These are phyloP conservation scores for Crematogaster levior DNA, from an alignment of 2,888 invertebrate genomes.

Conservation along the genomic window DNA sequence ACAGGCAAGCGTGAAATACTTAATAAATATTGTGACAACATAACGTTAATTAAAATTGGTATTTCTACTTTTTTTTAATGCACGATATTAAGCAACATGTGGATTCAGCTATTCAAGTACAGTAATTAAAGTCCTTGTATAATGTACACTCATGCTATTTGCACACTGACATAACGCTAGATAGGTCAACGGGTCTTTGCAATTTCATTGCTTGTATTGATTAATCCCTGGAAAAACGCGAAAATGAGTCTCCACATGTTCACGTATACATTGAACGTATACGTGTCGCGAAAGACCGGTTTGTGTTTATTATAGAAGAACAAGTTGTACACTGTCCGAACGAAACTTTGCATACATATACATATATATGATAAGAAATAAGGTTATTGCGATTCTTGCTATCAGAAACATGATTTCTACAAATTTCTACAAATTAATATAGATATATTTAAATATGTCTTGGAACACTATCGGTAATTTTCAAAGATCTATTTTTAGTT, in stretches of 20 bases:
- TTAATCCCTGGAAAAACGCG: constrained; percentile 40
- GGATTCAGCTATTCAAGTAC: background rate
- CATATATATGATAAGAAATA: background rate
- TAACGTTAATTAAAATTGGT: background rate
- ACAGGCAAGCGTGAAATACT: background rate
- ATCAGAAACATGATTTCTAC: background rate
- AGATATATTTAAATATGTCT: background rate
- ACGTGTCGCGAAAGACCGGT: constrained; percentile 41
- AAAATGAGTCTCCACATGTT: constrained; percentile 30
- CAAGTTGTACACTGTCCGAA: constrained; percentile 22
- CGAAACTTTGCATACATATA: constrained; percentile 23
- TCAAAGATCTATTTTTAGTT: background rate
- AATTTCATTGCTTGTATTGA: constrained; percentile 32
- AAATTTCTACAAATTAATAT: background rate
- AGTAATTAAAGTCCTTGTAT: background rate
- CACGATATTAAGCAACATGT: background rate
- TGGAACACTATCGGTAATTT: too few species aligned
- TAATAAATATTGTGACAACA: background rate
- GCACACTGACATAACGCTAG: background rate
- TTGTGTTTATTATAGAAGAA: constrained; percentile 40
- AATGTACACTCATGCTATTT: background rate
- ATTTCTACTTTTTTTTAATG: background rate
- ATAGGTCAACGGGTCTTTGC: constrained; percentile 1
- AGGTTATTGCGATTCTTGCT: constrained; percentile 1
- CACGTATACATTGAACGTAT: background rate